Base-by-base conservation (phyloP, 2,888 invertebrate genomes). In the Keiferia lycopersicella region DNA sequence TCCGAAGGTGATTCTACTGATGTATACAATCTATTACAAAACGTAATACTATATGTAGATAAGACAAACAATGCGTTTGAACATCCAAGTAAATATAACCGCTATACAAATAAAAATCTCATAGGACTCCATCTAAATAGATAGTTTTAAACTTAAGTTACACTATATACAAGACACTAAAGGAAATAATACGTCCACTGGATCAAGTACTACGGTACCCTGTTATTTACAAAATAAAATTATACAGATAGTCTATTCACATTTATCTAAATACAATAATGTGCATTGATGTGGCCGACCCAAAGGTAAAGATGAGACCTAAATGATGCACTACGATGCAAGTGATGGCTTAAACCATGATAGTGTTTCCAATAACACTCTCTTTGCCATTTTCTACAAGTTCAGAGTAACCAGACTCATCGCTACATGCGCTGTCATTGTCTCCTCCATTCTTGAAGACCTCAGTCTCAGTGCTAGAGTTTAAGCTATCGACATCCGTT, bases 401-500 rank as follows among this genome's bases (percentile, higher is more conserved):
- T 81, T 98, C 98, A 34, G 97, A 97, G 85, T 97, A 98, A 3
- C 98, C 98, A 64, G 97, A 97, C 83, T 98, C 98, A 77, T 98
- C 97, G 82, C 97, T 97, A 80, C 96, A 95, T 68, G 95, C 97
- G 77, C 97, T 97, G 77, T 95, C 95, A 70, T 93, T 95, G 75
- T 95, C 95, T 61, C 94, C 94, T 0, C 76, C 76, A 58, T 75
- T 86, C 65, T 93, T 88, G 60, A 92, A 91, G 1, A 89, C 92
- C 71, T 93, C 93, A 8, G 89, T 84, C 70, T 91, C 89, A 18
- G 80, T 84, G 71, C 86, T 87, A 1, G 86, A 90, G 69, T 80
- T 83, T 58, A 90, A 71, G 67, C 88, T 88, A 51, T 90, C 91
- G 4, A 75, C 81, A 66, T 91, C 88, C 12, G 84, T 88, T 70